Evolutionary conservation across 1,140 invertebrate species (phyloP).

Genomic region (Ruditapes philippinarum): DNA sequence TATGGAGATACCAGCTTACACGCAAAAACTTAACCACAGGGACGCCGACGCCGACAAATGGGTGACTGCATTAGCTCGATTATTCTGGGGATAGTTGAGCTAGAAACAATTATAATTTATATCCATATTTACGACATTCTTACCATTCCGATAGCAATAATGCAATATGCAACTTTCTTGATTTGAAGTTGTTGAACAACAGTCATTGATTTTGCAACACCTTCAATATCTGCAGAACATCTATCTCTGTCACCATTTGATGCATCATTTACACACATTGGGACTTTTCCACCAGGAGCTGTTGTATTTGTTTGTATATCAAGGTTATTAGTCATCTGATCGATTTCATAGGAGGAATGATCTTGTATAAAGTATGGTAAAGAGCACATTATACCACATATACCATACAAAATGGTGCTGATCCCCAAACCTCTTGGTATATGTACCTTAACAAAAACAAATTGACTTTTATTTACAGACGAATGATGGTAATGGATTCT

Average conservation of each 20-base stretch:
- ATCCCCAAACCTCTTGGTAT: slow-evolving; percentile 78
- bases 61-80: too few relatives aligned
- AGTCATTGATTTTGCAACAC: neutral
- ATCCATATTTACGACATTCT: too few relatives aligned
- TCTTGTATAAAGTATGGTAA: slow-evolving; percentile 52
- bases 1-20: too few relatives aligned
- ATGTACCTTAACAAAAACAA: slow-evolving; percentile 72
- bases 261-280: slow-evolving; percentile 44
- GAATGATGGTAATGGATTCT: too few relatives aligned
- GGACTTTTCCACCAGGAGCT: neutral
- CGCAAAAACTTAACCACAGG: neutral
- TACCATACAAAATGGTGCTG: slow-evolving; percentile 77
- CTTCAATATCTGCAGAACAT: neutral
- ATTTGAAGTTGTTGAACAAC: slow-evolving; percentile 14
- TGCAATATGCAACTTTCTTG: slow-evolving; percentile 39
- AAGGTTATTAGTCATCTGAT: neutral
- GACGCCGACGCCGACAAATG: too few relatives aligned
- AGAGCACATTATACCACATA: slow-evolving; percentile 80
- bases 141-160: slow-evolving; percentile 62
- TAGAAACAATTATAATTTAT: too few relatives aligned
- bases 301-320: neutral
- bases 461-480: too few relatives aligned
- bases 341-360: slow-evolving; percentile 24
- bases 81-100: too few relatives aligned
- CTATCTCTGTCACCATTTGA: neutral